These are phyloP conservation scores for Calliphora vicina DNA, from an alignment of 1,140 invertebrate species.

Conservation along the genomic window DNA sequence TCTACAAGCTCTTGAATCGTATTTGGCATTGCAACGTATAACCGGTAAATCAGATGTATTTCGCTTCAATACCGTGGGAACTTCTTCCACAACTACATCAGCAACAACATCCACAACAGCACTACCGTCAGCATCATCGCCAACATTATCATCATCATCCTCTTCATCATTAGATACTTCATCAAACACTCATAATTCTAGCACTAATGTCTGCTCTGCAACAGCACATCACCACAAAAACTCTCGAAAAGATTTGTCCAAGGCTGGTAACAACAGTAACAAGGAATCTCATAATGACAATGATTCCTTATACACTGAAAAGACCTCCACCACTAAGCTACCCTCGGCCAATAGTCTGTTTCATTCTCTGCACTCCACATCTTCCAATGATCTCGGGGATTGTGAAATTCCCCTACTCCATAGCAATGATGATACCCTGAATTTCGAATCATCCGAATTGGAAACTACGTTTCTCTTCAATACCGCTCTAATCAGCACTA, in stretches of 20 bases:
- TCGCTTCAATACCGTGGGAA: conserved; percentile 47
- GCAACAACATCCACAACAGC: conserved; percentile 44
- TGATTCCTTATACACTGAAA: conserved; percentile 10
- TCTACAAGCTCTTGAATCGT: conserved; percentile 82
- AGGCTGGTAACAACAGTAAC: background rate
- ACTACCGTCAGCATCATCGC: conserved; percentile 37
- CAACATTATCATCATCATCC: conserved; percentile 27
- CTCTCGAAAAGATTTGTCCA: background rate
- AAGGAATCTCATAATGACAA: conserved; percentile 35
- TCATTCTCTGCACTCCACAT: conserved; percentile 39
- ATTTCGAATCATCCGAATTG: conserved; percentile 55
- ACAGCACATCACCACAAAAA: conserved; percentile 34
- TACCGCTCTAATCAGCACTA: conserved; percentile 27
- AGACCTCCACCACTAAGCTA: conserved; percentile 40
- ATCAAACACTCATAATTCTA: conserved; percentile 2
- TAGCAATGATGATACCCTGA: conserved; percentile 52
- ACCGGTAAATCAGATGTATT: conserved; percentile 64
- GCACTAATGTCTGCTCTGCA: conserved; percentile 36
- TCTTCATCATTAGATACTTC: background rate
- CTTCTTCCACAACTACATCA: conserved; percentile 40
- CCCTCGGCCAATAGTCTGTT: conserved; percentile 39
- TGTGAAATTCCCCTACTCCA: conserved; percentile 51
- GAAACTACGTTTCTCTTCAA: conserved; percentile 43
- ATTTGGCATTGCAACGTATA: conserved; percentile 79
- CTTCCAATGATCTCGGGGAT: conserved; percentile 33